Evolutionary conservation across 2,113 vertebrate genomes (phyloP).

Genomic region (Peromyscus polionotus): DNA sequence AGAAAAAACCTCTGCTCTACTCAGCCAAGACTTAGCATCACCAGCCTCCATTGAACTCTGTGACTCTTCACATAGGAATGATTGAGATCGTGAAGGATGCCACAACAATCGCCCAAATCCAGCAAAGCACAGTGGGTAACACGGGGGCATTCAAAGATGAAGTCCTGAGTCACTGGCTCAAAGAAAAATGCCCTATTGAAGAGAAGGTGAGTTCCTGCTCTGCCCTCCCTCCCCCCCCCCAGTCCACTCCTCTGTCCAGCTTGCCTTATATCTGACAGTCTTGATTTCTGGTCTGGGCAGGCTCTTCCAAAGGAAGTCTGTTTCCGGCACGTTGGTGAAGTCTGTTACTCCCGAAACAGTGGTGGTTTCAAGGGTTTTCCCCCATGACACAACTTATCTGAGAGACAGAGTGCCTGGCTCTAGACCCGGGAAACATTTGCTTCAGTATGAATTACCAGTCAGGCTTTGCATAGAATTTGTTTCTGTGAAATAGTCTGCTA

Average conservation of each 20-base stretch:
- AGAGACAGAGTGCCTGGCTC: neutral
- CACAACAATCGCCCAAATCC: conserved; percentile 99
- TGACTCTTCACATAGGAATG: conserved; percentile 91
- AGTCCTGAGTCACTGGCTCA: conserved; percentile 97
- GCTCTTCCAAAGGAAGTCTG: neutral
- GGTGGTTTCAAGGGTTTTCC: neutral
- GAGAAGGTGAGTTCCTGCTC: conserved; percentile 91
- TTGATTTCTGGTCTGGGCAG: neutral
- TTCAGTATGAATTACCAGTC: conserved; percentile 58
- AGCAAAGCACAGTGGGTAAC: conserved; percentile 98
- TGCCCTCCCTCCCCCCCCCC: neutral
- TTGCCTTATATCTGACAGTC: neutral
- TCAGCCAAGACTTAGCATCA: neutral
- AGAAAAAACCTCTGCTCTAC: neutral
- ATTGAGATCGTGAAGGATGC: conserved; percentile 99
- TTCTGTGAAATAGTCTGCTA: conserved; percentile 35
- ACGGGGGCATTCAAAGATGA: conserved; percentile 98
- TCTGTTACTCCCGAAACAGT: neutral
- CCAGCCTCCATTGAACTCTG: neutral
- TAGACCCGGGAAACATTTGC: neutral
- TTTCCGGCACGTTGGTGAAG: neutral
- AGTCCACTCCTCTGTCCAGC: neutral
- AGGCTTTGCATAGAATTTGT: conserved; percentile 71
- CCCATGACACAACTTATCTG: neutral
- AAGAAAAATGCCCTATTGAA: conserved; percentile 95